Base-by-base conservation (phyloP, 1,140 invertebrate species). In the Aphis gossypii region DNA sequence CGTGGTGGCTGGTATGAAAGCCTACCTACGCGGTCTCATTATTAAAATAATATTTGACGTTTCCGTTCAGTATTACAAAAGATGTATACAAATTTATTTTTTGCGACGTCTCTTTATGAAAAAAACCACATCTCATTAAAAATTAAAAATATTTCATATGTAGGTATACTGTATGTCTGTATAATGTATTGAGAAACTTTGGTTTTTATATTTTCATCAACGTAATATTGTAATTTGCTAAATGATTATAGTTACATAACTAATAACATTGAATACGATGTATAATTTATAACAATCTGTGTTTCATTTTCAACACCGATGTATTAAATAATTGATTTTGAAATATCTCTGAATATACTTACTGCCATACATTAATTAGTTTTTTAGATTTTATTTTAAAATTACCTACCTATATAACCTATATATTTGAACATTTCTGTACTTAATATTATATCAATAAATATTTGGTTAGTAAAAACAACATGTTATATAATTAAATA, bases 41-140 rank as follows among this genome's bases (percentile, higher is more conserved):
- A 91, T 76, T 25, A 38, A 20, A 23, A 86, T 9, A 20, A n/a
- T 48, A 51, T 25, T 48, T 88, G 86, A 56, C 51, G 21, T 89
- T 89, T 89, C 51, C 88, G 88, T 56, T 54, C 21, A 23, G 88
- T 25, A 20, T 87, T 48, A 48, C 86, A 87, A 48, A 87, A 90
- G 41, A 54, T 90, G 54, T 35, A 56, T 90, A 90, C 20, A 90
- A 38, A 90, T 25, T 23, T 38, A 90, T 56, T 56, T 30, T 90
- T 90, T 41, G 56, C 88, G 89, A 41, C 56, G 54, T 41, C 56
- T 54, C 35, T 41, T 90, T 25, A 38, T 38, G 5, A 38, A 38
- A 20, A 18, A 51, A 91, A 91, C 90, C 90, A 30, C 90, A 91
- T 76, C 41, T 91, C 89, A 68, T 91, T 91, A 91, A 91, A 91